Evolutionary conservation across 1,140 invertebrate genomes (phyloP).

Genomic region (Penaeus japonicus): DNA sequence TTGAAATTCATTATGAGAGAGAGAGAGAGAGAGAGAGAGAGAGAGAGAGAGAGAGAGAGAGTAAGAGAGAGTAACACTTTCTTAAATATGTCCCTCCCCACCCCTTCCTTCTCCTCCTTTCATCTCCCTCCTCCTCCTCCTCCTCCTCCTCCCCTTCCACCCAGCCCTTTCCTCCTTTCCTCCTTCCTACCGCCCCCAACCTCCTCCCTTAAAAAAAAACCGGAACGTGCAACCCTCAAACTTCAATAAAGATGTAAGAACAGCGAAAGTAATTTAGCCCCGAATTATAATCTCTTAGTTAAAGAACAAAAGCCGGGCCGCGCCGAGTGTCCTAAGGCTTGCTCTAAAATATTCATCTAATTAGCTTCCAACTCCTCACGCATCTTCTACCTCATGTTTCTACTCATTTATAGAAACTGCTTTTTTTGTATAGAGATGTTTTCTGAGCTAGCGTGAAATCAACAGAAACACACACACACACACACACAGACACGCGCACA

Average conservation of each 20-base stretch:
- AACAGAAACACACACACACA: not conserved
- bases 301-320: not conserved
- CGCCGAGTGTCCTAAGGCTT: not conserved
- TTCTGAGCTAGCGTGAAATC: too few relatives aligned
- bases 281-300: not conserved
- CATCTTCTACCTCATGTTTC: not conserved
- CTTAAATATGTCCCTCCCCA: too few relatives aligned
- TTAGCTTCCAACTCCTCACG: not conserved
- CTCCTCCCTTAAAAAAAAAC: not conserved
- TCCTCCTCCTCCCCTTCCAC: too few relatives aligned
- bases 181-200: not conserved
- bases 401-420: not conserved
- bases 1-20: not conserved
- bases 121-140: too few relatives aligned
- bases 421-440: not conserved
- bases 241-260: too few relatives aligned
- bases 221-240: not conserved
- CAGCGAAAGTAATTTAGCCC: not conserved
- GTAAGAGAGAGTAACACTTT: too few relatives aligned
- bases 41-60: not conserved
- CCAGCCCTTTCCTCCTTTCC: not conserved
- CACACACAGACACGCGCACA: not conserved
- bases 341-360: not conserved
- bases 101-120: too few relatives aligned
- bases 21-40: constrained; percentile 1